Conservation (phyloP, 2,113 vertebrate genomes). For the Climacteris rufus region DNA sequence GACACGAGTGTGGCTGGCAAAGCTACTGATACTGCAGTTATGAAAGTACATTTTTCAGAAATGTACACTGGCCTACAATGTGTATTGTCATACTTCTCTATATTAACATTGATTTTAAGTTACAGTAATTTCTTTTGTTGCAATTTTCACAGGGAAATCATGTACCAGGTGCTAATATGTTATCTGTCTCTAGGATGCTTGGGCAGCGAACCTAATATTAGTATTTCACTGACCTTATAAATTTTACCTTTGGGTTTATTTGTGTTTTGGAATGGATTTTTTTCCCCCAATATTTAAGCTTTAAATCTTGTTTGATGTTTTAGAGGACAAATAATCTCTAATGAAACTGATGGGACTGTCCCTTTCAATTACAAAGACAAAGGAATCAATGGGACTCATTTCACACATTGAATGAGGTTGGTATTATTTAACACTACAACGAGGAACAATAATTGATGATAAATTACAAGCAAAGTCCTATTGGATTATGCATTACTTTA, state of each 20-base stretch:
- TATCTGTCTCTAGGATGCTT: background rate
- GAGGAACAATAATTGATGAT: slow-evolving; percentile 33
- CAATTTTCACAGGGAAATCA: background rate
- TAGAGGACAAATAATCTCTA: slow-evolving; percentile 25
- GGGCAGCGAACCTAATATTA: background rate
- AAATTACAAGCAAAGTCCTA: slow-evolving; percentile 7
- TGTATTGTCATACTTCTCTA: background rate
- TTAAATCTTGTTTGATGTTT: slow-evolving; percentile 30
- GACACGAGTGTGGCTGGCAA: background rate
- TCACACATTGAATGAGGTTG: slow-evolving; percentile 32
- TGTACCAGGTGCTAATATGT: background rate
- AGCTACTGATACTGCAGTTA: background rate
- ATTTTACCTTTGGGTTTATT: slow-evolving; percentile 12
- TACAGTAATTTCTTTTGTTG: background rate
- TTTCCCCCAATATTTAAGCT: background rate
- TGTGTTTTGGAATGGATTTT: background rate
- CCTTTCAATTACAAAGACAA: slow-evolving; percentile 59
- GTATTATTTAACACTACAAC: slow-evolving; percentile 38
- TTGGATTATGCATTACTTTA: slow-evolving; percentile 34
- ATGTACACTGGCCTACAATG: background rate
- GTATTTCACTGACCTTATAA: slow-evolving; percentile 3
- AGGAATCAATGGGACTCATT: slow-evolving; percentile 58
- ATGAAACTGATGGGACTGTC: slow-evolving; percentile 43
- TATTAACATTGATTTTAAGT: slow-evolving; percentile 41
- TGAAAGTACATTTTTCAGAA: slow-evolving; percentile 30